These are phyloP conservation scores for Laticauda colubrina DNA, from an alignment of 2,113 vertebrate species.

Conservation along the genomic window DNA sequence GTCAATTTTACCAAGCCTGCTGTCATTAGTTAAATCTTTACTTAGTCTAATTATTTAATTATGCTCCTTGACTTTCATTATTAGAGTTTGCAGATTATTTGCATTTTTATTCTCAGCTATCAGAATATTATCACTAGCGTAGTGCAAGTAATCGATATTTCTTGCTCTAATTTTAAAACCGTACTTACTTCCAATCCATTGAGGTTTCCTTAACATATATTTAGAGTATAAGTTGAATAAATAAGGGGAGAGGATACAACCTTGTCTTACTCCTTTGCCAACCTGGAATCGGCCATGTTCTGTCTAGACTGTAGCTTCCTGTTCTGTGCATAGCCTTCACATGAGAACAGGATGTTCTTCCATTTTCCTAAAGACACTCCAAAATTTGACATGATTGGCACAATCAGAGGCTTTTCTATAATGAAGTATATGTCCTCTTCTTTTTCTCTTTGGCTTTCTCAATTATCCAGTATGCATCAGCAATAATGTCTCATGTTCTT, in stretches of 20 bases:
- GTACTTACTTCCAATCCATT: background rate
- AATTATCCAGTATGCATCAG: background rate
- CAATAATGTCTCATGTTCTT: background rate
- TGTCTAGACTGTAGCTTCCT: background rate
- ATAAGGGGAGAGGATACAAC: background rate
- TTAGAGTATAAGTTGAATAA: background rate
- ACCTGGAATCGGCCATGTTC: background rate
- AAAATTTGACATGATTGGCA: background rate
- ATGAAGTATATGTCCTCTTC: background rate
- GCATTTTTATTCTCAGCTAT: background rate
- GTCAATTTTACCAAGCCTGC: background rate
- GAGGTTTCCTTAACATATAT: background rate
- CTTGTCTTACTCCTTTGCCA: background rate
- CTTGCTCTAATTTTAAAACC: background rate
- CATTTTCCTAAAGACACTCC: background rate
- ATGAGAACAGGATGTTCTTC: background rate
- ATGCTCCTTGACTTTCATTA: background rate
- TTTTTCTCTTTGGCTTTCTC: background rate
- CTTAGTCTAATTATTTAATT: background rate
- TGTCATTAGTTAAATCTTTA: background rate
- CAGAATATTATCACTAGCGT: background rate
- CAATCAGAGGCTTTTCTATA: background rate
- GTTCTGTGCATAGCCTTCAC: background rate
- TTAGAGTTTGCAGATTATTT: background rate
- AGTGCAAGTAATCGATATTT: background rate